Conservation (phyloP, 37 sponge, comb jelly and placozoan species). For the Chondrosia reniformis region DNA sequence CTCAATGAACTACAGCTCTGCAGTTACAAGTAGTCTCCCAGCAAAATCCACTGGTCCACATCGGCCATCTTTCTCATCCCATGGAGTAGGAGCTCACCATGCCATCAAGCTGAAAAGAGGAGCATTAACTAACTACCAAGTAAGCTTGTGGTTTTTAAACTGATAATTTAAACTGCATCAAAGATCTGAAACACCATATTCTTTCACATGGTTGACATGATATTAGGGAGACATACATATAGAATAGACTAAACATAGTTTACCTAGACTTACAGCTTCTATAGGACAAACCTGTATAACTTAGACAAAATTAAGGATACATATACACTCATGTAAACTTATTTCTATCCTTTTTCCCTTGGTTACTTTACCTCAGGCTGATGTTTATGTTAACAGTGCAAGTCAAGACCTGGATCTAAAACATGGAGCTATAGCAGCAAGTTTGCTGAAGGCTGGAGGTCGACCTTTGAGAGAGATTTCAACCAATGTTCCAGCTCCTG, state of each 20-base stretch:
- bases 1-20: neutral
- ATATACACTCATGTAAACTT: neutral
- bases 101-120: conserved; percentile 7
- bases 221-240: too few species aligned
- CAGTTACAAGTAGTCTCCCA: neutral
- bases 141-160: neutral
- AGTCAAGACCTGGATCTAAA: neutral
- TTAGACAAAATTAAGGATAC: too few species aligned
- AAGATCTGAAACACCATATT: too few species aligned
- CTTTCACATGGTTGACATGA: too few species aligned
- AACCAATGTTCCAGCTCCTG: neutral
- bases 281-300: too few species aligned
- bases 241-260: too few species aligned
- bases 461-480: neutral
- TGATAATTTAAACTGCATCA: neutral
- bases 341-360: neutral
- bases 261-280: too few species aligned
- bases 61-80: neutral
- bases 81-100: neutral
- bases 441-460: neutral
- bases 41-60: neutral
- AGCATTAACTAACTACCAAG: neutral
- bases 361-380: neutral
- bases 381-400: conserved; percentile 15
- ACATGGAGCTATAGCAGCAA: neutral